Base-by-base conservation (phyloP, 2,113 vertebrate genomes). In the Platichthys flesus region DNA sequence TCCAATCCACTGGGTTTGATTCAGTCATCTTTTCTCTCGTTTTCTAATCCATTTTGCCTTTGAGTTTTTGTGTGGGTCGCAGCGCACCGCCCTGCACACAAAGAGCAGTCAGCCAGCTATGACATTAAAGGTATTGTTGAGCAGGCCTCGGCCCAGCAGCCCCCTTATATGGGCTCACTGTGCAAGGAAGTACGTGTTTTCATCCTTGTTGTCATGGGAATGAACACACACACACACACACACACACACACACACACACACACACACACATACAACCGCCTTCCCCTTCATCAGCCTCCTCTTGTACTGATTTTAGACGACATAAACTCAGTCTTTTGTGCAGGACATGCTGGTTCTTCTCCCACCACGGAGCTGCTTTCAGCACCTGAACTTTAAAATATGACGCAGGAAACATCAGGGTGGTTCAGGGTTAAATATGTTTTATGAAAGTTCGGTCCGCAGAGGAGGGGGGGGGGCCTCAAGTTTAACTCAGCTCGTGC, bases 121-220 rank as follows among this genome's bases (percentile, higher is more conserved):
- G 91, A 95, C 94, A 94, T 94, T 93, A 94, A 95, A 94, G 91
- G 90, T 90, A 91, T 94, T 93, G 92, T 94, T 82, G 87, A 78
- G 76, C 57, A 31, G 84, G 71, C 77, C 84, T 88, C 84, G 72
- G 82, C 90, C 84, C 78, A 90, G 83, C 62, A 26, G 82, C 74
- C 88, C 77, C 84, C 84, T 86, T 89, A 90, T 87, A 86, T 82
- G 81, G 84, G 78, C 66, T 84, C 79, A 74, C 82, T 70, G 80
- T 84, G 88, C 80, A 86, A 78, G 89, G 83, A 91, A 90, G 91
- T 92, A 75, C 71, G 9, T 88, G 84, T 92, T 93, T 93, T 93
- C 83, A 89, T 84, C 86, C 70, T 54, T 45, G 94, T 94, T 93
- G 94, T 92, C 93, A 94, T 90, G 90, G 90, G 67, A 62, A 93